Conservation (phyloP, 2,797 vertebrate species). For the Phalanger gymnotis region DNA sequence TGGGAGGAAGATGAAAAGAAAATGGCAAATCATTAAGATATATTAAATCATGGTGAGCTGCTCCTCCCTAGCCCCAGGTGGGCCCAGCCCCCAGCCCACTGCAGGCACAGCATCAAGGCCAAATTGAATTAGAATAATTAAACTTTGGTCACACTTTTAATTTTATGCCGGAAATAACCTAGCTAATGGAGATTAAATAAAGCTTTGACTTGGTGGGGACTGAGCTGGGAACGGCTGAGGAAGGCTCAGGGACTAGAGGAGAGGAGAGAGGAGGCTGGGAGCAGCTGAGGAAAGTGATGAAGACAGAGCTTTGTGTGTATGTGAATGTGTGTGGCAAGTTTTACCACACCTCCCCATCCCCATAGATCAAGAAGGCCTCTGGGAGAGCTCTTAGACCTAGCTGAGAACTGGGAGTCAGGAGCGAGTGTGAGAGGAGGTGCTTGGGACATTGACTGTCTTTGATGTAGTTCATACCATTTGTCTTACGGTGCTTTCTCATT, state of each 20-base stretch:
- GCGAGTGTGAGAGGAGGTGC: background rate
- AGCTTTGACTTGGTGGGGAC: conserved; percentile 52
- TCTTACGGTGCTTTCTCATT: background rate
- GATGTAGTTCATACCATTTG: background rate
- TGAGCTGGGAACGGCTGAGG: conserved; percentile 11
- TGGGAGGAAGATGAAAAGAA: background rate
- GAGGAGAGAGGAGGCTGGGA: conserved; percentile 36
- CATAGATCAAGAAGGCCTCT: background rate
- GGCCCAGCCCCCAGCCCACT: conserved; percentile 37
- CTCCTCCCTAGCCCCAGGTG: background rate
- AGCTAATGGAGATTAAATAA: conserved; percentile 74
- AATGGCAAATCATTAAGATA: conserved; percentile 23
- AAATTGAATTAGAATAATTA: conserved; percentile 80
- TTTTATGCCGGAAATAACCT: conserved; percentile 73
- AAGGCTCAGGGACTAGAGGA: fast-evolving
- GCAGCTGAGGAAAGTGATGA: background rate
- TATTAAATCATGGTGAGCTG: conserved; percentile 31
- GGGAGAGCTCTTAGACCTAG: background rate
- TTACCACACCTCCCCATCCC: background rate
- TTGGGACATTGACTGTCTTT: background rate
- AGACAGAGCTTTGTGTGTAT: fast-evolving
- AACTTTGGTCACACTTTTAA: conserved; percentile 78
- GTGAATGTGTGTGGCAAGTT: fast-evolving
- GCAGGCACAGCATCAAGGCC: conserved; percentile 46
- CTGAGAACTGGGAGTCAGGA: background rate